Base-by-base conservation (phyloP, 2,113 vertebrate species). In the Thermophis baileyi region DNA sequence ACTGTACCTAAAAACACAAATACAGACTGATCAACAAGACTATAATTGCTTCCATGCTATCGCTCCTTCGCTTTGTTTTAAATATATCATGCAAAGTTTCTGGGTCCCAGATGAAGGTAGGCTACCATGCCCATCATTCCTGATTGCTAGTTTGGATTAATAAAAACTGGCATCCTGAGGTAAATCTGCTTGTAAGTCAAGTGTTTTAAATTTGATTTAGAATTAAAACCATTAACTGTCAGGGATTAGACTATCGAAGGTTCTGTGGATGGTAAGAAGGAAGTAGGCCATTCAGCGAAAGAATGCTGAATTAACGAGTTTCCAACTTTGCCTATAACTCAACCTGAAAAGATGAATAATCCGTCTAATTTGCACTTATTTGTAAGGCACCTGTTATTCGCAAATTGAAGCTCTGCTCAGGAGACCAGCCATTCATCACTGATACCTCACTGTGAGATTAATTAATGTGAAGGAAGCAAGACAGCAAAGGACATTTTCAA, bases 401-500 rank as follows among this genome's bases (percentile, higher is more conserved):
- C 35, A 89, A 93, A 93, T 60, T 89, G 87, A 88, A 85, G 47
- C 10, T 24, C 24, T 47, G 14, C 30, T 40, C 53, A 1, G 87
- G 90, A 93, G 8, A 35, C 0, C 0, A 94, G 92, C 47, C 0
- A 44, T 87, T 89, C 91, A 90, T 22, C 1, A 91, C 91, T 95
- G 87, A 20, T 6, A 90, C 69, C 63, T 90, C 35, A 0, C 4
- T 18, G 92, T 44, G 74, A 93, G 92, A 90, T 93, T 94, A 69
- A 69, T 87, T 0, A 9, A 40, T 91, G 25, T 40, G 89, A 95
- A 93, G 54, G 55, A n/a, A 69, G 91, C 30, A 46, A 35, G 91
- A 49, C 54, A 92, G 91, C 55, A 88, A 89, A 51, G 87, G 89
- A 27, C 44, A 40, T 91, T 94, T 92, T 92, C 95, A 96, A 93